Evolutionary conservation across 1,140 invertebrate genomes (phyloP).

Genomic region (Battus philenor): DNA sequence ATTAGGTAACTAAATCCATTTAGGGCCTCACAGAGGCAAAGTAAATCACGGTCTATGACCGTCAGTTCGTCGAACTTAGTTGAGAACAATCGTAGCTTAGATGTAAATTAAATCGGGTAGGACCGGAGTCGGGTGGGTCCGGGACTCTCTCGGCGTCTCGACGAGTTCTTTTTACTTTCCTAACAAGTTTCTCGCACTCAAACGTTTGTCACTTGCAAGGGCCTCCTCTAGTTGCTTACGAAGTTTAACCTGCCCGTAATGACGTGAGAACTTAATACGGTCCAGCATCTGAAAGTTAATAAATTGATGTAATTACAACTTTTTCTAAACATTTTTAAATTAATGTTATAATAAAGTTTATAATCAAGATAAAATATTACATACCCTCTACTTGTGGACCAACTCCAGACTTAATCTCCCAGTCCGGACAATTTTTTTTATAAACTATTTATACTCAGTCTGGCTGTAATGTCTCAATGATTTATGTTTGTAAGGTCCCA

Average conservation of each 20-base stretch:
- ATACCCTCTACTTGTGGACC: too few species aligned
- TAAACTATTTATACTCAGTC: too few species aligned
- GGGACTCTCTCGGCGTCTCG: conserved; percentile 46
- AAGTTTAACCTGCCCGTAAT: conserved; percentile 38
- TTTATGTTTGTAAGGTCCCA: too few species aligned
- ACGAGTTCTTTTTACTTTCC: conserved; percentile 65
- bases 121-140: conserved; percentile 25
- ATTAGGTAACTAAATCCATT: conserved; percentile 50
- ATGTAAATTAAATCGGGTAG: conserved; percentile 70
- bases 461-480: too few species aligned
- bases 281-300: conserved; percentile 11
- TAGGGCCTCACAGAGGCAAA: conserved; percentile 44
- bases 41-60: conserved; percentile 46
- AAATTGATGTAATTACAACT: not conserved
- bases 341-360: too few species aligned
- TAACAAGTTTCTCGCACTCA: conserved; percentile 58
- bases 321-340: conserved; percentile 2
- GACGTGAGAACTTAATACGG: conserved; percentile 10
- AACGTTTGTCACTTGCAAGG: conserved; percentile 56
- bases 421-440: too few species aligned
- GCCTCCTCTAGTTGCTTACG: conserved; percentile 48
- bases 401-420: too few species aligned
- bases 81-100: conserved; percentile 48
- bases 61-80: conserved; percentile 51
- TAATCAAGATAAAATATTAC: too few species aligned